phyloP scores from a whole-genome alignment of 2,113 vertebrate species.

The Antigone vipio region DNA sequence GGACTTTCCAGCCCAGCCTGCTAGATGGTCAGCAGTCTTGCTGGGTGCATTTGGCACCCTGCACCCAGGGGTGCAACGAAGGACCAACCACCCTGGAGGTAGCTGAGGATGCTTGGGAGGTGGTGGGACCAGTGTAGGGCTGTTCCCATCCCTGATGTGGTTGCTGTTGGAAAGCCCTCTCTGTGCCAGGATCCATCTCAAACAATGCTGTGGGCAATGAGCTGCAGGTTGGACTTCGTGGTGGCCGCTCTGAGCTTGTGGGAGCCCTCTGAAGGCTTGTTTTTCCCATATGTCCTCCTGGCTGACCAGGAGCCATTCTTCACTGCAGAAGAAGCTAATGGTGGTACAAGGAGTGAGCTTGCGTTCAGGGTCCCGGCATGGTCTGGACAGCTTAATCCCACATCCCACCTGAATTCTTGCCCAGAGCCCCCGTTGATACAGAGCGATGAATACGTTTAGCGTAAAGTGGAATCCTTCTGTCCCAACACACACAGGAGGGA shows the following conservation, averaged over 20 bases:
- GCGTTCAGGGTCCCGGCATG: background rate
- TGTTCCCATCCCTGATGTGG: background rate
- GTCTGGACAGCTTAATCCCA: background rate
- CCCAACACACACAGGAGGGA: rapidly evolving
- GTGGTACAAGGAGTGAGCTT: background rate
- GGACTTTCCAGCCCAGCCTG: rapidly evolving
- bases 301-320: background rate
- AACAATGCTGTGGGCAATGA: background rate
- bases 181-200: background rate
- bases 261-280: rapidly evolving
- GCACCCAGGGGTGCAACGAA: background rate
- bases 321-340: background rate
- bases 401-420: background rate
- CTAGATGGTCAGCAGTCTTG: rapidly evolving
- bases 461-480: background rate
- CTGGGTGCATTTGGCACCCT: background rate
- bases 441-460: rapidly evolving
- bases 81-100: rapidly evolving
- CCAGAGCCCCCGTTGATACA: background rate
- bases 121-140: too few relatives aligned
- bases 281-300: background rate
- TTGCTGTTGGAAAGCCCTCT: background rate
- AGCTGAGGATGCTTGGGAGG: background rate
- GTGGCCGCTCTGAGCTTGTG: background rate
- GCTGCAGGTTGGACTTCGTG: background rate